Percentiles rank a stretch among this genome's conserved stretches.
phyloP scores from a whole-genome alignment of 2,888 invertebrate species.

The Psylliodes chrysocephalus region DNA sequence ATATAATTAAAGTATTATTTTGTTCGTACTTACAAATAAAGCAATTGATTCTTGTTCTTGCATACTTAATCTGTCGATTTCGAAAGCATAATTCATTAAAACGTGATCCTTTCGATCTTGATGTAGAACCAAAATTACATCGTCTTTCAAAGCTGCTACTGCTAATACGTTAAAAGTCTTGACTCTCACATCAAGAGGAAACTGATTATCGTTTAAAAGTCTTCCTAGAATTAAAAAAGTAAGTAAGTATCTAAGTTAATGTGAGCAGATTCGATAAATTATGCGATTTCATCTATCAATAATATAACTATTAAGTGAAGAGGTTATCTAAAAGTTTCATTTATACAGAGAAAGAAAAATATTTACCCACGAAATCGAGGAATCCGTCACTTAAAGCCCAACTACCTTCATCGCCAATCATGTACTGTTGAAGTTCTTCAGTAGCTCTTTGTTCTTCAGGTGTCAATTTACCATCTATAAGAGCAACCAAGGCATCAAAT shows the following conservation, averaged over 20 bases:
- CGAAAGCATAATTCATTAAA: slow-evolving; percentile 86
- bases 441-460: slow-evolving; percentile 81
- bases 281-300: too few relatives aligned
- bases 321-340: too few relatives aligned
- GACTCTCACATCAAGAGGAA: slow-evolving; percentile 72
- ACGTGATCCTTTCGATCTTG: slow-evolving; percentile 90
- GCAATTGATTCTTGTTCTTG: slow-evolving; percentile 84
- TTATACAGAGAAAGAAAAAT: too few relatives aligned
- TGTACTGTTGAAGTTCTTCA: slow-evolving; percentile 87
- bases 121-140: slow-evolving; percentile 87
- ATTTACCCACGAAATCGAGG: slow-evolving; percentile 82
- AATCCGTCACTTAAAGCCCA: slow-evolving; percentile 94
- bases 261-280: too few relatives aligned
- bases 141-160: slow-evolving; percentile 85
- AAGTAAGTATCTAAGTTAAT: too few relatives aligned
- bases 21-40: slow-evolving; percentile 79
- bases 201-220: slow-evolving; percentile 70
- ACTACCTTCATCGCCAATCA: slow-evolving; percentile 89
- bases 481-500: slow-evolving; percentile 76
- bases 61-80: slow-evolving; percentile 78
- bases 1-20: too few relatives aligned
- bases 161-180: slow-evolving; percentile 78
- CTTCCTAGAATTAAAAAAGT: slow-evolving; percentile 66
- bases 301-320: too few relatives aligned
- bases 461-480: slow-evolving; percentile 77